These are phyloP conservation scores for Rhagoletis pomonella DNA, from an alignment of 1,140 invertebrate species.

Conservation along the genomic window DNA sequence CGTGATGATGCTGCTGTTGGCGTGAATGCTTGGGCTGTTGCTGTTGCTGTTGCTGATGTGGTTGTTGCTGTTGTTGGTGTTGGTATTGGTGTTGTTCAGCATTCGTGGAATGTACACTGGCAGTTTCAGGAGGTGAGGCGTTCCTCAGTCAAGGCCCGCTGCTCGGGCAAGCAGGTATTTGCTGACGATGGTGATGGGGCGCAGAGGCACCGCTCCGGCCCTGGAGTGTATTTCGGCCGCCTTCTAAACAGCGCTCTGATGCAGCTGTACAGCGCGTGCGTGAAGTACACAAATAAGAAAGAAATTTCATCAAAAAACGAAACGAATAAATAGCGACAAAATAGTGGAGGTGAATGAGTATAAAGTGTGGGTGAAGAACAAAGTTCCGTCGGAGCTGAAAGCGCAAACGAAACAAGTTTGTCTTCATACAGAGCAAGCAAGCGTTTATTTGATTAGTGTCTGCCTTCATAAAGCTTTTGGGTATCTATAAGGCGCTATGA, in stretches of 20 bases:
- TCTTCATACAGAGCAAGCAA: background rate
- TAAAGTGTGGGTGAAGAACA: background rate
- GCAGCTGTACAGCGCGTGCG: constrained; percentile 74
- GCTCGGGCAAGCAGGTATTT: constrained; percentile 74
- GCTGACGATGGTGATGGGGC: constrained; percentile 75
- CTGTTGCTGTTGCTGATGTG: constrained; percentile 60
- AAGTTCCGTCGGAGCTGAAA: background rate
- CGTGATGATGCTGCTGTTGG: constrained; percentile 69
- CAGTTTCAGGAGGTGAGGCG: constrained; percentile 73
- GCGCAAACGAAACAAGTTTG: background rate
- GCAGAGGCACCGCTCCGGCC: constrained; percentile 74
- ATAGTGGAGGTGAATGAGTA: background rate
- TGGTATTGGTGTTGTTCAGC: constrained; percentile 60
- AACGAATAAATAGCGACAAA: background rate
- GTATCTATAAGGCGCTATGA: background rate
- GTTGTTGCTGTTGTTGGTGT: constrained; percentile 52
- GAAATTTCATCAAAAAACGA: background rate
- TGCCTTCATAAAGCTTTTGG: background rate
- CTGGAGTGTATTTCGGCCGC: constrained; percentile 74
- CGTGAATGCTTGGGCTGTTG: constrained; percentile 61
- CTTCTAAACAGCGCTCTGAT: constrained; percentile 80
- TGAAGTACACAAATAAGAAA: background rate
- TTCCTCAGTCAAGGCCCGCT: constrained; percentile 75
- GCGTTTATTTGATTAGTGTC: background rate
- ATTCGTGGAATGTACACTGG: constrained; percentile 71